Evolutionary conservation across 2,888 invertebrate genomes (phyloP), one percentile per base, ranked within the genome.

Genomic region (Adineta ricciae): DNA sequence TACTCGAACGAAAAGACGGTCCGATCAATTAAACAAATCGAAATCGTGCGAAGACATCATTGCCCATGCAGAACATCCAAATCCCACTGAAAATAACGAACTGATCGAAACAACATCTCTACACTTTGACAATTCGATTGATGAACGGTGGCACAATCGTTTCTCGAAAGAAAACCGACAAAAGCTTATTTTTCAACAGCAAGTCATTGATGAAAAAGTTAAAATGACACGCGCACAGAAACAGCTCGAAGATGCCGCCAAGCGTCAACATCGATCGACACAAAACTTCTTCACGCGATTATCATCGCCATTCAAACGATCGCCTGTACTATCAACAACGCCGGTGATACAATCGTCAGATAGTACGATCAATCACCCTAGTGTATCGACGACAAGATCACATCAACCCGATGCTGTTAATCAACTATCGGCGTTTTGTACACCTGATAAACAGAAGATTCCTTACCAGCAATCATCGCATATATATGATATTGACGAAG

Each of bases 81-180:
- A 41, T 41, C 7, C 2, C 5, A 24, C 38, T 78, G 41, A 78
- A 41, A 41, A 38, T 41, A 41, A 78, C n/a, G 38, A 38, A 41
- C 24, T 78, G 9, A 41, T 38, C 11, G n/a, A 78, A 41, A 78
- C 78, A 41, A 24, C 24, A 41, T 41, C 41, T 24, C 24, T 52
- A 52, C 64, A 16, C 27, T 16, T 32, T 1, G 78, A 78, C 11
- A 41, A 1, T 2, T n/a, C 8, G 11, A 41, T 78, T 41, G 41
- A 78, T 41, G 78, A 78, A 78, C 41, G 41, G 24, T 41, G 24
- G n/a, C 41, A 78, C 41, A 78, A 78, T 78, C 78, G 78, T n/a
- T 78, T 78, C 41, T 16, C 78, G 41, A 78, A 78, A 78, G 8
- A 8, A 41, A 78, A 78, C 41, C 78, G 78, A 41, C 78, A 78